Evolutionary conservation across 1,140 invertebrate genomes (phyloP).

Genomic region (Brachionus angularis): DNA sequence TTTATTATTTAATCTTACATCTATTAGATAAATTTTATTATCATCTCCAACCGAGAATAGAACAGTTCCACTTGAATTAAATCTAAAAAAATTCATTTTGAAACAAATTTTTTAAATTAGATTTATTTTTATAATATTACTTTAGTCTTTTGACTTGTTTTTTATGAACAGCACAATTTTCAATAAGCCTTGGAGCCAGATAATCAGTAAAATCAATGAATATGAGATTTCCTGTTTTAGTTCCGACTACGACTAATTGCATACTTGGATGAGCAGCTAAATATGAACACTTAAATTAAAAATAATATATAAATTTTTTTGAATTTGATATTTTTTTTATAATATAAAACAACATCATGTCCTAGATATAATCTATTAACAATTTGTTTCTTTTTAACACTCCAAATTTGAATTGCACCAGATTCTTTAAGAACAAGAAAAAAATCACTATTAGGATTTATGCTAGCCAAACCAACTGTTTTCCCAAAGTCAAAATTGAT

Average conservation of each 20-base stretch:
- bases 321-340: not conserved
- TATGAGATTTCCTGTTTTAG: constrained; percentile 13
- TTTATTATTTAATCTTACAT: not conserved
- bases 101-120: not conserved
- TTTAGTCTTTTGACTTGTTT: constrained; percentile 1
- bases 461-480: not conserved
- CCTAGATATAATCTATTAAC: constrained; percentile 6
- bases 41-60: constrained; percentile 28
- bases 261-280: constrained; percentile 17
- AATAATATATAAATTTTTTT: not conserved
- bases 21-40: constrained; percentile 27
- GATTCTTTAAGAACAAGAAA: constrained; percentile 31
- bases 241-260: constrained; percentile 27
- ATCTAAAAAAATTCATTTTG: not conserved
- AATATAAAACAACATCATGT: not conserved
- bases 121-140: constrained; percentile 4
- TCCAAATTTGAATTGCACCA: constrained; percentile 37
- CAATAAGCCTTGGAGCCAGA: not conserved
- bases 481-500: constrained; percentile 36
- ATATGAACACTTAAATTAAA: constrained; percentile 11
- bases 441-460: constrained; percentile 15
- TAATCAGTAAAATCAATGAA: constrained; percentile 19
- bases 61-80: constrained; percentile 37
- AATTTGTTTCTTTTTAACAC: not conserved
- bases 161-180: not conserved